phyloP scores from a whole-genome alignment of 2,113 vertebrate genomes.

The Callithrix jacchus region DNA sequence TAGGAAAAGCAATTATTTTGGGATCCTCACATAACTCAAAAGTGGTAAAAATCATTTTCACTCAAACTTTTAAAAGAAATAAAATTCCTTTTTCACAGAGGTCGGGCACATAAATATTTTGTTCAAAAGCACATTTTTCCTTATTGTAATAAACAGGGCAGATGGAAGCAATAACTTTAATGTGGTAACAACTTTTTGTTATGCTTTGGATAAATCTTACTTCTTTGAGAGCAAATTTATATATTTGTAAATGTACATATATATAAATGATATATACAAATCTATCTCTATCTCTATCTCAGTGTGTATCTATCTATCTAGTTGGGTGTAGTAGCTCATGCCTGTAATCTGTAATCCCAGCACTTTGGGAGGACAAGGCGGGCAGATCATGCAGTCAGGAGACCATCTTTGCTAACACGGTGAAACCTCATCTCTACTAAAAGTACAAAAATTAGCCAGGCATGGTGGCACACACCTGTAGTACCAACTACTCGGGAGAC shows the following conservation, averaged over 20 bases:
- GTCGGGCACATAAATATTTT: neutral
- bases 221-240: neutral
- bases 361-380: too few relatives aligned
- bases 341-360: too few relatives aligned
- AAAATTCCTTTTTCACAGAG: neutral
- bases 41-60: neutral
- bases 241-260: neutral
- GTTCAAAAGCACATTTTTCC: neutral
- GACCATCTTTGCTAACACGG: too few relatives aligned
- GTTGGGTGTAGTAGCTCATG: too few relatives aligned
- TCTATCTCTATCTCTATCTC: too few relatives aligned
- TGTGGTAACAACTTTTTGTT: neutral
- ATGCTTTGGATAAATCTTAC: neutral
- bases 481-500: too few relatives aligned
- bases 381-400: too few relatives aligned
- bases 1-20: neutral
- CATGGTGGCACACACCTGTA: too few relatives aligned
- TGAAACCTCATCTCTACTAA: too few relatives aligned
- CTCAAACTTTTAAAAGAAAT: constrained; percentile 6
- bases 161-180: neutral
- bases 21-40: neutral
- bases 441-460: too few relatives aligned
- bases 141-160: neutral
- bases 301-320: too few relatives aligned
- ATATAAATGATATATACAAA: too few relatives aligned